Evolutionary conservation across 2,888 invertebrate genomes (phyloP).

Genomic region (Hemaris fuciformis): DNA sequence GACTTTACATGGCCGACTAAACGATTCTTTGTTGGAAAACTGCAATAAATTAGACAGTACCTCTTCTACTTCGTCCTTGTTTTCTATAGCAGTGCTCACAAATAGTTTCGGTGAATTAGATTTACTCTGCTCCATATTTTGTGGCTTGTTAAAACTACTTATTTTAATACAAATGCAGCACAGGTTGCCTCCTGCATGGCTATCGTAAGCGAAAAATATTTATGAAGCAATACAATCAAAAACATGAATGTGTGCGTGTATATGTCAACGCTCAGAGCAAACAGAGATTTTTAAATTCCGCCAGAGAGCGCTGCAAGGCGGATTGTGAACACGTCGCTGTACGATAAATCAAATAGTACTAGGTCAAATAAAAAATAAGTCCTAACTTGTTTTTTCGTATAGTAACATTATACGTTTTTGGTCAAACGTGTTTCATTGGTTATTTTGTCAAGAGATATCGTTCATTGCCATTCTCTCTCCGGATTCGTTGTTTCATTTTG

Average conservation of each 20-base stretch:
- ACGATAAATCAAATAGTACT: background rate
- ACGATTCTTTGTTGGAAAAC: constrained; percentile 77
- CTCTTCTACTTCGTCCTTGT: constrained; percentile 95
- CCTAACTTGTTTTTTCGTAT: background rate
- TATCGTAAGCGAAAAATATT: constrained; percentile 82
- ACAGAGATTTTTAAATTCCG: constrained; percentile 36
- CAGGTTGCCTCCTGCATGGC: constrained; percentile 84
- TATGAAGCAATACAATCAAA: constrained; percentile 76
- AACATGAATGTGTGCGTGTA: constrained; percentile 65
- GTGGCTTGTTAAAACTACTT: constrained; percentile 73
- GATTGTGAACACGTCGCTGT: background rate
- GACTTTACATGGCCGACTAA: constrained; percentile 78
- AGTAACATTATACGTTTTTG: background rate
- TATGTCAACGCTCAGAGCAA: constrained; percentile 36
- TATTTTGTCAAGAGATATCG: background rate
- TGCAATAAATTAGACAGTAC: constrained; percentile 83
- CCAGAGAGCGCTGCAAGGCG: constrained; percentile 41
- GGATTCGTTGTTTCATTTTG: too few species aligned
- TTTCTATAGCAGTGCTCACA: constrained; percentile 90
- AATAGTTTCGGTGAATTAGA: constrained; percentile 87
- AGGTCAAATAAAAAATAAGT: background rate
- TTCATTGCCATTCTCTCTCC: background rate
- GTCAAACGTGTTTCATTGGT: background rate
- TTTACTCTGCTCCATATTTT: constrained; percentile 82
- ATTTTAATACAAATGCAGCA: constrained; percentile 81